Conservation (phyloP, 2,797 vertebrate genomes). For the Botia almorhae region DNA sequence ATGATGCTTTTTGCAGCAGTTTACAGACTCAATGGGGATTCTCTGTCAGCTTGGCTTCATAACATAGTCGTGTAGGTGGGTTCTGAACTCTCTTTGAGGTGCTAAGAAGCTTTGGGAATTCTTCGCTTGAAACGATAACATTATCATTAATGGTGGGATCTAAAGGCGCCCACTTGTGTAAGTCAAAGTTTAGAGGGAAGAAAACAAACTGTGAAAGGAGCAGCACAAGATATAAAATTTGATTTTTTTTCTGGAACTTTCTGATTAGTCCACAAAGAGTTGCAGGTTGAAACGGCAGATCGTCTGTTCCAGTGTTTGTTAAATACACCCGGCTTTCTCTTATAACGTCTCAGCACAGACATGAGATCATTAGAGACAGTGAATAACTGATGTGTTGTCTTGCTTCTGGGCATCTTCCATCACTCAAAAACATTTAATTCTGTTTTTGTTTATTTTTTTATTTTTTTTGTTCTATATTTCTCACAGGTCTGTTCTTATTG, state of each 20-base stretch:
- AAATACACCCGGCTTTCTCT: conserved; percentile 23
- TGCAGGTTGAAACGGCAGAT: not conserved
- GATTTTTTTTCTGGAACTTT: not conserved
- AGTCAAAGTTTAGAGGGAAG: not conserved
- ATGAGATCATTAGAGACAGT: conserved; percentile 50
- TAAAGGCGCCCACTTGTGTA: conserved; percentile 29
- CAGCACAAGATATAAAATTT: not conserved
- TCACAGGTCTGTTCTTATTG: not conserved
- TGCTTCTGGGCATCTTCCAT: conserved; percentile 53
- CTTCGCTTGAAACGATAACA: conserved; percentile 2
- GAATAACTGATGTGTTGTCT: conserved; percentile 55
- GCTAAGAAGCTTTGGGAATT: not conserved
- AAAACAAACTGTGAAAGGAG: conserved; percentile 37
- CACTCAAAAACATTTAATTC: conserved; percentile 34
- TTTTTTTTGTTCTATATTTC: conserved; percentile 5
- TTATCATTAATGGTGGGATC: conserved; percentile 37
- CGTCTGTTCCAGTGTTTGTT: not conserved
- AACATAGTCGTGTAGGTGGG: conserved; percentile 56
- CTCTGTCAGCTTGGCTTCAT: conserved; percentile 46
- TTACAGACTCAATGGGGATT: conserved; percentile 37
- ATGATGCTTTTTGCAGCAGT: conserved; percentile 56
- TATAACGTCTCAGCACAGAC: conserved; percentile 34
- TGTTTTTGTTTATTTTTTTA: conserved; percentile 10
- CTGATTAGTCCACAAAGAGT: not conserved
- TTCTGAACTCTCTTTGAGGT: conserved; percentile 61